Base-by-base conservation (phyloP, 2,113 vertebrate species). In the Myrmecophaga tridactyla region DNA sequence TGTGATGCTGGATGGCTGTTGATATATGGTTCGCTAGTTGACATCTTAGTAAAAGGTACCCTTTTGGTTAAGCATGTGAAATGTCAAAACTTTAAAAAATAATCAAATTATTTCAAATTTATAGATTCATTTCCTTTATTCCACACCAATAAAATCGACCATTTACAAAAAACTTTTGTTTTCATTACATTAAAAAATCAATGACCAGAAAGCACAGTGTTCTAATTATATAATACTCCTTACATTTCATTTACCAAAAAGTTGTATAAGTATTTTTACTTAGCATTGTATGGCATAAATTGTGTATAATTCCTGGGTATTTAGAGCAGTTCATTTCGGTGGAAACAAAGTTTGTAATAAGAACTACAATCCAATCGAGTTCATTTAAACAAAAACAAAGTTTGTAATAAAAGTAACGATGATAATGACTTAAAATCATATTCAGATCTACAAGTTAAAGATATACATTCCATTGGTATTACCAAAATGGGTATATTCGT, bases 21-120 rank as follows among this genome's bases (percentile, higher is more conserved):
- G 48, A 20, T 65, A 36, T 62, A 60, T 23, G 36, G 48, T 89
- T 84, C 48, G 43, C 34, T 69, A 93, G 62, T 7, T 48, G 39
- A 39, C 46, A 13, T 77, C 43, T 82, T 87, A 89, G 53, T 88
- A 81, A 73, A 89, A 73, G 58, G 13, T 9, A 46, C 17, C 6
- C 39, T 76, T 95, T 75, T 73, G n/a, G 31, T 85, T 90, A 92
- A 72, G 77, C 77, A 77, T 95, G 46, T 77, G 87, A 94, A 96
- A 87, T 95, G 62, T 76, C 56, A 92, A 75, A 43, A 95, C 21
- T 82, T 91, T 31, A 73, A 53, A 83, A n/a, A 90, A 76, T 77
- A 93, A 41, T 90, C 70, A 84, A 95, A 36, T 78, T 20, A 92
- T 15, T 12, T 75, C 15, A 86, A 34, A 81, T 67, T 92, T 80